A percentile compares a stretch with the other conserved stretches of the same genome.
Conservation (phyloP, 1,140 invertebrate genomes). For the Drosophila triauraria region DNA sequence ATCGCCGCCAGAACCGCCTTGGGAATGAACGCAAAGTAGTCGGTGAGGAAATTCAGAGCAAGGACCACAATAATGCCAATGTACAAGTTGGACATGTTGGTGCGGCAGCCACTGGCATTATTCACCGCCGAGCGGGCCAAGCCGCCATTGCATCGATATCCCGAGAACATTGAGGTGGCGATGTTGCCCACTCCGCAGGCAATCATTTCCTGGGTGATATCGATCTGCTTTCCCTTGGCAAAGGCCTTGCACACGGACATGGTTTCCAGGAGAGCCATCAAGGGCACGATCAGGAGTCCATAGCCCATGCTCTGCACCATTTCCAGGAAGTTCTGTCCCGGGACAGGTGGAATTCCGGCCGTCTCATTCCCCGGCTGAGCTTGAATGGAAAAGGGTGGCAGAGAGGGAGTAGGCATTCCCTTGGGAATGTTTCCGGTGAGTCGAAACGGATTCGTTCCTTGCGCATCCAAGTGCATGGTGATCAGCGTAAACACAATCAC, state of each 20-base stretch:
- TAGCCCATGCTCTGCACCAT: conserved; percentile 91
- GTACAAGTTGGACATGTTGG: conserved; percentile 92
- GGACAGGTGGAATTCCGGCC: conserved; percentile 77
- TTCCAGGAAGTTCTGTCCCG: conserved; percentile 86
- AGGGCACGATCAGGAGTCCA: conserved; percentile 91
- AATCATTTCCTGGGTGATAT: conserved; percentile 94
- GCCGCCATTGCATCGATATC: conserved; percentile 94
- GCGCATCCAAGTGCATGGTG: conserved; percentile 86
- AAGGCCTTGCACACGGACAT: conserved; percentile 93
- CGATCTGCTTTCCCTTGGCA: conserved; percentile 91
- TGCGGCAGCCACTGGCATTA: conserved; percentile 94
- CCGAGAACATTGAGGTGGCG: conserved; percentile 94
- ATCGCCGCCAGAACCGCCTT: conserved; percentile 91
- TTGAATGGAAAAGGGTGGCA: conserved; percentile 89
- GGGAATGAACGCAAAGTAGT: conserved; percentile 93
- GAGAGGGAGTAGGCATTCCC: conserved; percentile 88
- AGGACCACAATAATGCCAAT: conserved; percentile 90
- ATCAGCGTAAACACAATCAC: conserved; percentile 89
- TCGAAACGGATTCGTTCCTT: conserved; percentile 62
- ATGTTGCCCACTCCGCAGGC: conserved; percentile 94
- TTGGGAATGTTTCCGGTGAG: conserved; percentile 88
- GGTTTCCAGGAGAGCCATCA: conserved; percentile 93
- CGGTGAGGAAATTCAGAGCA: conserved; percentile 90
- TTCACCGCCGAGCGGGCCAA: conserved; percentile 94
- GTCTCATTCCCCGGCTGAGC: conserved; percentile 79